Base-by-base conservation (phyloP, 2,888 invertebrate species). In the Oxycera nigricornis region DNA sequence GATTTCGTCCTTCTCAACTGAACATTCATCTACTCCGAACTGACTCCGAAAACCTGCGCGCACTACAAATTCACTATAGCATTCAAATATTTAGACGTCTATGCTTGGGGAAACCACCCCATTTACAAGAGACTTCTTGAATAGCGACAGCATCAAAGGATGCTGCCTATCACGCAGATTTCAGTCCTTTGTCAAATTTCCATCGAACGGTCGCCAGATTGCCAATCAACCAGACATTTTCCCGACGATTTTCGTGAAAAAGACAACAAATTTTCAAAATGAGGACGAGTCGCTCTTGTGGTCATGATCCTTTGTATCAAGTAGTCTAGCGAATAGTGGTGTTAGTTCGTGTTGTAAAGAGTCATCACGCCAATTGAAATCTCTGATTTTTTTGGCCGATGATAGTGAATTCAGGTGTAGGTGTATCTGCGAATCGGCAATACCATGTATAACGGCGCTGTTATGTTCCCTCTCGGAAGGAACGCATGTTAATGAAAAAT, bases 21-120 rank as follows among this genome's bases (percentile, higher is more conserved):
- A 35, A 1, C 20, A 20, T 50, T 35, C 70, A 22, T 55, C 30
- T 17, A 30, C 70, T 52, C 55, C 70, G 52, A 61, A 46, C 14
- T 28, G 14, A 46, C 28, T 73, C 73, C 73, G 61, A 73, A 73
- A 73, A 62, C 73, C 73, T 73, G 73, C 73, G 73, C 73, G 46
- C 6, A 30, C 20, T 46, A 3, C n/a, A 46, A 7, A 17, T 46
- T 11, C 14, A 2, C 4, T 3, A 46, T 7, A 46, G 14, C 3
- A 2, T 17, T 46, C 46, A 46, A n/a, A n/a, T n/a, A n/a, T n/a
- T n/a, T n/a, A n/a, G n/a, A n/a, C n/a, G n/a, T 7, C 14, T 9
- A 39, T 14, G 39, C 9, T 39, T 9, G 62, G 35, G 17, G 35
- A 62, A 35, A 22, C 3, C 22, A 7, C 41, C 35, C 65, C 65